Evolutionary conservation across 1,140 invertebrate genomes (phyloP), one percentile per base, ranked within the genome.

Genomic region (Calliopsis andreniformis): DNA sequence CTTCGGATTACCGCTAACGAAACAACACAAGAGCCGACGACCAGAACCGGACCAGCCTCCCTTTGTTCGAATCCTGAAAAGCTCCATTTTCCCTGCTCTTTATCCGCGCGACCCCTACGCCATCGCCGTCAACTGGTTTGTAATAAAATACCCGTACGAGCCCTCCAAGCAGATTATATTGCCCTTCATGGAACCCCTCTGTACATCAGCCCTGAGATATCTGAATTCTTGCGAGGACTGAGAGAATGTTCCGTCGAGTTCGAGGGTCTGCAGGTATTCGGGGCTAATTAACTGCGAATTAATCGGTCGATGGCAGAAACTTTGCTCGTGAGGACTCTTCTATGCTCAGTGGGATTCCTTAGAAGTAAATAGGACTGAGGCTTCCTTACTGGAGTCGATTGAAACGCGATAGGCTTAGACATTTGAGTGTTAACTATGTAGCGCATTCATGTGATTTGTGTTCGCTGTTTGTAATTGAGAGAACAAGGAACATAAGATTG

Each of bases 1-100:
- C 59, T 82, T 69, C 69, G 81, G 81, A 84, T 84, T 83, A 84
- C 68, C 66, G 77, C 76, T 80, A 78, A 79, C 78, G 77, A 84
- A 84, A 84, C 67, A 55, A 78, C 55, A 68, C 70, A 67, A 76
- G 80, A 55, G 49, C 47, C 20, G 51, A 61, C 62, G 59, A 67
- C 35, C 53, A 66, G 76, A 78, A 49, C 39, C 35, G 42, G 47
- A 64, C n/a, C 67, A 35, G 78, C 45, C 45, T 59, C 59, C 51
- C 61, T 75, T 69, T 64, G 69, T 67, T 43, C 43, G 47, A 68
- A 73, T 73, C 78, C 66, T 53, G 35, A 79, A 75, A 78, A 66
- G 58, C 73, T 71, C 35, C 64, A 14, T 51, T 53, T 20, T 62
- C 64, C 32, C 25, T 45, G 45, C 58, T 3, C 10, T 35, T 25